A percentile compares a stretch with the other conserved stretches of the same genome.
Conservation (phyloP, 2,888 invertebrate species). For the Bellardia bayeri region DNA sequence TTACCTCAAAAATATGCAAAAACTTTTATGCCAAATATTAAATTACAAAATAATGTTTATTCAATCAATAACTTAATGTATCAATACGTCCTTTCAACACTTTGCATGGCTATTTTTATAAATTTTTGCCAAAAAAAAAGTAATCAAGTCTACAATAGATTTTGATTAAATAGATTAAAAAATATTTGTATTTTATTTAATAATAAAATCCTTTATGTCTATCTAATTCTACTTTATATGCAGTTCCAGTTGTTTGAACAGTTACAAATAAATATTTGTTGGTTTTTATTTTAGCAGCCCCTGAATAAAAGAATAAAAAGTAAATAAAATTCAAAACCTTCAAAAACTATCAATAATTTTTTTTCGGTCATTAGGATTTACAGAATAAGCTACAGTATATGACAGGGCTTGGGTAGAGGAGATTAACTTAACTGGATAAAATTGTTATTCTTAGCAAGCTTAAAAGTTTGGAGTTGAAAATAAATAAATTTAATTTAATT, state of each 20-base stretch:
- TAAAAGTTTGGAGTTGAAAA: not conserved
- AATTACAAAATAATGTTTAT: slow-evolving; percentile 11
- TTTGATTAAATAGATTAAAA: slow-evolving; percentile 8
- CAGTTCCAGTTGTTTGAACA: slow-evolving; percentile 24
- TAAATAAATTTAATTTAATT: not conserved
- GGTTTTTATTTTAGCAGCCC: not conserved
- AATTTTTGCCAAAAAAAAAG: not conserved
- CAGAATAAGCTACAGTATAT: not conserved
- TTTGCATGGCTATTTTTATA: not conserved
- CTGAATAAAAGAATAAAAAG: not conserved
- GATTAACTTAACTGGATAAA: not conserved
- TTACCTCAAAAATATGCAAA: not conserved
- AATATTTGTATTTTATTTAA: slow-evolving; percentile 25
- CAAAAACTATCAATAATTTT: slow-evolving; percentile 6
- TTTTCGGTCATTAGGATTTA: not conserved
- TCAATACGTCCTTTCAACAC: not conserved
- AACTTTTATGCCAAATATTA: not conserved
- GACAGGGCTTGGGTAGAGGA: not conserved
- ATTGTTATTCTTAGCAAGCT: not conserved
- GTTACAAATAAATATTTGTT: slow-evolving; percentile 7
- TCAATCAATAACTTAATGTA: slow-evolving; percentile 11
- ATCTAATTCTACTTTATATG: slow-evolving; percentile 21
- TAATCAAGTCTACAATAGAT: not conserved
- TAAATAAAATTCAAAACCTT: not conserved
- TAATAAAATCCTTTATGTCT: slow-evolving; percentile 11